phyloP scores from a whole-genome alignment of 2,888 invertebrate genomes.

The Hypena proboscidalis region DNA sequence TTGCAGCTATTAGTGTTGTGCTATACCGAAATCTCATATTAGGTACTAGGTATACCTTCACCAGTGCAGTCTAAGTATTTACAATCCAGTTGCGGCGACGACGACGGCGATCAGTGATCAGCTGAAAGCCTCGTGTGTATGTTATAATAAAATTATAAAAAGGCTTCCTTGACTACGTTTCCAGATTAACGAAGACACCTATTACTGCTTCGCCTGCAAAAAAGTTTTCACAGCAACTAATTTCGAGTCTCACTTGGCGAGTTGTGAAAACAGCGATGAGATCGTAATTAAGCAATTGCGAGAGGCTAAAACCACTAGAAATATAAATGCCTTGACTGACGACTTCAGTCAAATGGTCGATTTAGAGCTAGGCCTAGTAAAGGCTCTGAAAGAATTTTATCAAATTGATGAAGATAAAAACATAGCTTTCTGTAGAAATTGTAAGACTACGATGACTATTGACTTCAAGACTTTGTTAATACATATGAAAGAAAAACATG shows the following conservation, averaged over 20 bases:
- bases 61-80: no score
- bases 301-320: slow-evolving; percentile 1
- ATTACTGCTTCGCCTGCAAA: slow-evolving; percentile 64
- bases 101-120: no score
- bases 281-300: slow-evolving; percentile 3
- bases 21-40: no score
- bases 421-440: slow-evolving; percentile 52
- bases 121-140: no score
- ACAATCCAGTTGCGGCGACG: no score
- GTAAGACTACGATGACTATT: slow-evolving; percentile 41
- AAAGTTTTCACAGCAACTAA: slow-evolving; percentile 29
- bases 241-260: slow-evolving; percentile 42
- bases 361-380: slow-evolving; percentile 32
- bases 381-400: slow-evolving; percentile 43
- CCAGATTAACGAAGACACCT: slow-evolving; percentile 51
- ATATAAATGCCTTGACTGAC: neutral
- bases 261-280: slow-evolving; percentile 17
- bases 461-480: slow-evolving; percentile 34
- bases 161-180: slow-evolving; percentile 24
- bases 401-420: slow-evolving; percentile 44
- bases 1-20: no score
- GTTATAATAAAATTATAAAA: neutral
- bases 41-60: no score
- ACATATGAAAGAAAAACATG: slow-evolving; percentile 41
- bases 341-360: slow-evolving; percentile 24